Conservation (phyloP, 2,797 vertebrate genomes). For the Phataginus tricuspis region DNA sequence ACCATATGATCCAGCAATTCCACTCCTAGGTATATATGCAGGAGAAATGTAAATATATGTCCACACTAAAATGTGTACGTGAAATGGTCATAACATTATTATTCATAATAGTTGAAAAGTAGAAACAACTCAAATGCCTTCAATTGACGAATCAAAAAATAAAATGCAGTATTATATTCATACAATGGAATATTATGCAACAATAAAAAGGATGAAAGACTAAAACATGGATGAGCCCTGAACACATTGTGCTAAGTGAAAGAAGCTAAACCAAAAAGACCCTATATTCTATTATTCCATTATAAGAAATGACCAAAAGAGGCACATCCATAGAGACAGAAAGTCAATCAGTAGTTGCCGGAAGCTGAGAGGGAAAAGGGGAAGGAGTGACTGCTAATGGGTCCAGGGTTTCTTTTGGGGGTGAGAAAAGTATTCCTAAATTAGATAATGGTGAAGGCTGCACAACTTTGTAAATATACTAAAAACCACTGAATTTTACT, state of each 20-base stretch:
- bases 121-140: background rate
- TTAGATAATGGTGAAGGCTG: background rate
- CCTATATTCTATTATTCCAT: background rate
- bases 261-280: background rate
- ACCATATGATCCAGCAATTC: background rate
- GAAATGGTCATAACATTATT: background rate
- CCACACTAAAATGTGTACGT: background rate
- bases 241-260: background rate
- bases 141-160: background rate
- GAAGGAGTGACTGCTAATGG: background rate
- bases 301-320: background rate
- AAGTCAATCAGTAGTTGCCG: background rate
- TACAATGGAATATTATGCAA: background rate
- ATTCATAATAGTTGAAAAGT: background rate
- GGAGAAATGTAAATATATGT: background rate
- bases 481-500: background rate
- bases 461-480: background rate
- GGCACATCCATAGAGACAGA: background rate
- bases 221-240: background rate
- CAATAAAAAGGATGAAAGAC: background rate
- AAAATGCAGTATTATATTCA: background rate
- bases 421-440: background rate
- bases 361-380: background rate
- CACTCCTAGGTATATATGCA: no score
- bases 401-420: background rate